Evolutionary conservation across 2,888 invertebrate species (phyloP).

Genomic region (Drosophila ochracea): DNA sequence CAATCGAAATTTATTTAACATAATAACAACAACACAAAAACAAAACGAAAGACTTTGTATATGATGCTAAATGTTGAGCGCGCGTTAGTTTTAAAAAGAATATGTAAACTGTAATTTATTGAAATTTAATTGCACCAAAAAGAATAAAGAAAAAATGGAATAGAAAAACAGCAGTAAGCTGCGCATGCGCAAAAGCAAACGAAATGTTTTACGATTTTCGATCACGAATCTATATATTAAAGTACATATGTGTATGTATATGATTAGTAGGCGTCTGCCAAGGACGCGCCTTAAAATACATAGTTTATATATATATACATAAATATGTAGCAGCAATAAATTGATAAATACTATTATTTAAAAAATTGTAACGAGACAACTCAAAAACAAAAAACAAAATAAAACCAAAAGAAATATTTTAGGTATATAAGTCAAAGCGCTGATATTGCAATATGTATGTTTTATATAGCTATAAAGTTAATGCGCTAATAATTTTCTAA

Average conservation of each 20-base stretch:
- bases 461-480: constrained; percentile 36
- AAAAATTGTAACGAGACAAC: constrained; percentile 31
- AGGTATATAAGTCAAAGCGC: constrained; percentile 66
- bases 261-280: constrained; percentile 60
- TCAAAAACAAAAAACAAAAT: constrained; percentile 7
- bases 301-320: constrained; percentile 47
- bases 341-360: constrained; percentile 47
- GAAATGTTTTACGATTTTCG: constrained; percentile 67
- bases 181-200: constrained; percentile 33
- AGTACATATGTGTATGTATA: constrained; percentile 35
- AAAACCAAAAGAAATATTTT: constrained; percentile 63
- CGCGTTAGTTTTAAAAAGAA: constrained; percentile 59
- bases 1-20: constrained; percentile 69
- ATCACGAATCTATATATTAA: constrained; percentile 69
- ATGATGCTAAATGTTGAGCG: constrained; percentile 70
- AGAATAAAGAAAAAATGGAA: constrained; percentile 7
- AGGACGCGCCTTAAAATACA: constrained; percentile 55
- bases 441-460: constrained; percentile 67
- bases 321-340: constrained; percentile 41
- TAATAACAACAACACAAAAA: constrained; percentile 35
- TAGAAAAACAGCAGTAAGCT: constrained; percentile 26
- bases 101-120: constrained; percentile 69
- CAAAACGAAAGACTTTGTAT: constrained; percentile 75
- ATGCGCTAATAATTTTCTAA: constrained; percentile 44
- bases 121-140: constrained; percentile 76